These are phyloP conservation scores for Conus ventricosus DNA, from an alignment of 1,140 invertebrate genomes.

Conservation along the genomic window DNA sequence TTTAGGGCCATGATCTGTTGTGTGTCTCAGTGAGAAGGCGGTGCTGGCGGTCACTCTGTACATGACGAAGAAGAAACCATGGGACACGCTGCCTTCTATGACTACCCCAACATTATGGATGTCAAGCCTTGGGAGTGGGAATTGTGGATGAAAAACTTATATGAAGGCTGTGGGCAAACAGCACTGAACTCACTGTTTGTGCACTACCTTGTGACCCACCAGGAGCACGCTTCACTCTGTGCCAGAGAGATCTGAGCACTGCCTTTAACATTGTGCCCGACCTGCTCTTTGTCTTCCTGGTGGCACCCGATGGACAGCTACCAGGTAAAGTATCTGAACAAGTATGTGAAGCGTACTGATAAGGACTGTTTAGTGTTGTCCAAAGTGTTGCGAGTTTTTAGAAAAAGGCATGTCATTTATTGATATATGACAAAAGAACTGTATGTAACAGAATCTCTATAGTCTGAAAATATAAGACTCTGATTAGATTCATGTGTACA, in stretches of 20 bases:
- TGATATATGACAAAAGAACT: too few species aligned
- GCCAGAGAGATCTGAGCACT: constrained; percentile 72
- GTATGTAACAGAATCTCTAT: too few species aligned
- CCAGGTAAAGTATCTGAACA: constrained; percentile 61
- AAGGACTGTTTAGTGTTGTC: background rate
- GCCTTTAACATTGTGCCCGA: constrained; percentile 74
- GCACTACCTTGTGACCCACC: constrained; percentile 73
- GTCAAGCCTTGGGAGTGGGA: constrained; percentile 71
- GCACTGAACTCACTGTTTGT: constrained; percentile 73
- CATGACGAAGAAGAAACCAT: constrained; percentile 71
- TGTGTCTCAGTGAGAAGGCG: constrained; percentile 70
- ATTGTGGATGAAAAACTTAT: constrained; percentile 58
- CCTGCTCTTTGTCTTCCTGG: constrained; percentile 70
- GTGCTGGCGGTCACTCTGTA: constrained; percentile 72
- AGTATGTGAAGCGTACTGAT: background rate
- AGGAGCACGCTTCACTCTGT: constrained; percentile 71
- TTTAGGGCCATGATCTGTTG: too few species aligned
- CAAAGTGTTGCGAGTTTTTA: background rate
- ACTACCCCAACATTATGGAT: constrained; percentile 71
- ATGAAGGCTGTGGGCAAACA: constrained; percentile 55
- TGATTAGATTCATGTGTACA: too few species aligned
- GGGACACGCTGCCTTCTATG: constrained; percentile 73
- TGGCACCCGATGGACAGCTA: constrained; percentile 64
- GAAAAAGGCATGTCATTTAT: background rate
- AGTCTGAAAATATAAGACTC: too few species aligned